Evolutionary conservation across 2,888 invertebrate genomes (phyloP).

Genomic region (Spilosoma lubricipeda): DNA sequence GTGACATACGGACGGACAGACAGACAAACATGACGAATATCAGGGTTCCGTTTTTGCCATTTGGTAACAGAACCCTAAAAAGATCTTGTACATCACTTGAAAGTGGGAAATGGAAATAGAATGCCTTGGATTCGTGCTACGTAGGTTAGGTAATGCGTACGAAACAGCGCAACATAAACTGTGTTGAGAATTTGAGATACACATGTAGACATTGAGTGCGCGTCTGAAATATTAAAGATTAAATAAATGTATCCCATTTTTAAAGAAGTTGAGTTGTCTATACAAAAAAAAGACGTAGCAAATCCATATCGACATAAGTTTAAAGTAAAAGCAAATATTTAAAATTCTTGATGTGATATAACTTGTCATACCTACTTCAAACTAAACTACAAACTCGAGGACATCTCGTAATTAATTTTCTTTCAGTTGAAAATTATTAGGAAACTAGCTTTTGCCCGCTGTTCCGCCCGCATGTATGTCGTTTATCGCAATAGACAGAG

Average conservation of each 20-base stretch:
- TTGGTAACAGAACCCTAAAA: too few species aligned
- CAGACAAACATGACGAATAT: too few species aligned
- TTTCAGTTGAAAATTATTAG: background rate
- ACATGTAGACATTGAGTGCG: constrained; percentile 30
- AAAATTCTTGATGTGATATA: background rate
- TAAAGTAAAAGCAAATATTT: background rate
- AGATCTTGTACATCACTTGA: constrained; percentile 22
- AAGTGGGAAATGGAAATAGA: constrained; percentile 48
- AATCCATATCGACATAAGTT: background rate
- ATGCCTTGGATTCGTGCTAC: constrained; percentile 45
- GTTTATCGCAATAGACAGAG: too few species aligned
- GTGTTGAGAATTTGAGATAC: constrained; percentile 31
- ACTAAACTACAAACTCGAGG: background rate
- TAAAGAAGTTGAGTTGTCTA: constrained; percentile 14
- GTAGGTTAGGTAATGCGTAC: constrained; percentile 41
- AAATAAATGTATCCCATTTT: constrained; percentile 20
- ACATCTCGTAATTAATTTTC: background rate
- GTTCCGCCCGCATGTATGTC: too few species aligned
- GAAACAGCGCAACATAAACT: constrained; percentile 37
- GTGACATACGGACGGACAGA: too few species aligned
- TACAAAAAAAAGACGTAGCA: background rate
- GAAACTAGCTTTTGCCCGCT: too few species aligned
- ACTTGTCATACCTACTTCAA: background rate
- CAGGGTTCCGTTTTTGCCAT: too few species aligned
- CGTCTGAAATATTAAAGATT: constrained; percentile 22